Evolutionary conservation across 2,797 vertebrate species (phyloP).

Genomic region (Pelodytes ibericus): DNA sequence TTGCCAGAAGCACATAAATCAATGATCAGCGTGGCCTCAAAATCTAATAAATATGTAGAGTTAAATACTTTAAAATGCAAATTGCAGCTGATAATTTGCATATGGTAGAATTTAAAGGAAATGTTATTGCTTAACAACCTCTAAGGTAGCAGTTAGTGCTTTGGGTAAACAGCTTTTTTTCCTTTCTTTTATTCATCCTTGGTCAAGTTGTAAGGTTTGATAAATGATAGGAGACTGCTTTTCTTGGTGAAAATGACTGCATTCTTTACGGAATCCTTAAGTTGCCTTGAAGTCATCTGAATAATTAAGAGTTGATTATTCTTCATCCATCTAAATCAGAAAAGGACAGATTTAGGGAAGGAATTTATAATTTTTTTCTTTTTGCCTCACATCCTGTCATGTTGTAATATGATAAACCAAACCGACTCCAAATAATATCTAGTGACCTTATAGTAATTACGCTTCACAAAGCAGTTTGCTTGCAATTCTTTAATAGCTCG

Average conservation of each 20-base stretch:
- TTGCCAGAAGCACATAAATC: conserved; percentile 99
- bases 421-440: conserved; percentile 98
- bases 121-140: conserved; percentile 95
- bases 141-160: conserved; percentile 89
- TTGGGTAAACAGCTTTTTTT: conserved; percentile 82
- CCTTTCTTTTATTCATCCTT: conserved; percentile 86
- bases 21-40: conserved; percentile 99
- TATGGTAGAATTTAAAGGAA: conserved; percentile 98
- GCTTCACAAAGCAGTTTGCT: conserved; percentile 91
- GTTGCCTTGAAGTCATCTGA: conserved; percentile 99
- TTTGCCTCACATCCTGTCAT: conserved; percentile 95
- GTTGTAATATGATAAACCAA: conserved; percentile 98
- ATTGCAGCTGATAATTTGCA: conserved; percentile 95
- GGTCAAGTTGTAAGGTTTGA: conserved; percentile 93
- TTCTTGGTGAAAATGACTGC: conserved; percentile 88
- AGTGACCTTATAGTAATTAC: conserved; percentile 97
- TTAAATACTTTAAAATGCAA: conserved; percentile 99
- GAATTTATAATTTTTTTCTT: conserved; percentile 98
- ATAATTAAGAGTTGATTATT: conserved; percentile 99
- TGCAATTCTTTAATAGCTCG: conserved; percentile 92
- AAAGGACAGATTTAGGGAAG: conserved; percentile 98
- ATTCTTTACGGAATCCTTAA: conserved; percentile 93
- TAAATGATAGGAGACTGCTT: conserved; percentile 93
- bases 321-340: conserved; percentile 99
- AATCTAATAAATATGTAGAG: conserved; percentile 99